These are phyloP conservation scores for Troides oblongomaculatus DNA, from an alignment of 2,888 invertebrate species.

Conservation along the genomic window DNA sequence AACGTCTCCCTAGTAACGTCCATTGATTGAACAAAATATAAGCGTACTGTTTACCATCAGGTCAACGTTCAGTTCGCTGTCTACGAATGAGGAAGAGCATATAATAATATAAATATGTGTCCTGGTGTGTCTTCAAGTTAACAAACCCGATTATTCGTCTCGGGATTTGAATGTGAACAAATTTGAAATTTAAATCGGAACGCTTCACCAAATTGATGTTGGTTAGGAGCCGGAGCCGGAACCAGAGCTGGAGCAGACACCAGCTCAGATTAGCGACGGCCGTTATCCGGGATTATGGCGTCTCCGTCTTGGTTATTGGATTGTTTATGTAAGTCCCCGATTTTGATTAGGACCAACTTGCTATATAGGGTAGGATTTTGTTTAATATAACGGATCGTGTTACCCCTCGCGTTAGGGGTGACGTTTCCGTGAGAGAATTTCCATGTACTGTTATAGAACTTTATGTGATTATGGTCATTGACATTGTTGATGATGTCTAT, in stretches of 20 bases:
- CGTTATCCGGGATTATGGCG: slow-evolving; percentile 37
- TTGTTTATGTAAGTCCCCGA: slow-evolving; percentile 22
- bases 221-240: slow-evolving; percentile 18
- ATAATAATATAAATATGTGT: no score
- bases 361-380: slow-evolving; percentile 35
- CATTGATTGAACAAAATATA: no score
- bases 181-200: slow-evolving; percentile 50
- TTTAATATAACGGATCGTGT: slow-evolving; percentile 25
- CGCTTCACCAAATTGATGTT: slow-evolving; percentile 45
- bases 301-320: slow-evolving; percentile 31
- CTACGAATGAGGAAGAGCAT: no score
- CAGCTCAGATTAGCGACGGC: slow-evolving; percentile 35
- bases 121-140: slow-evolving; percentile 17
- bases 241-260: slow-evolving; percentile 36
- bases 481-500: no score
- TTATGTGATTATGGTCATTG: no score
- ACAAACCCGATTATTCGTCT: slow-evolving; percentile 26
- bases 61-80: no score
- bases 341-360: slow-evolving; percentile 32
- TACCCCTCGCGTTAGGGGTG: not conserved
- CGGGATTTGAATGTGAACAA: slow-evolving; percentile 36
- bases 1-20: no score
- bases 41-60: no score
- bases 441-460: no score
- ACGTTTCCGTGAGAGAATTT: no score